These are phyloP conservation scores for Poeciliopsis presidionis DNA, from an alignment of 2,797 vertebrate species.

Conservation along the genomic window DNA sequence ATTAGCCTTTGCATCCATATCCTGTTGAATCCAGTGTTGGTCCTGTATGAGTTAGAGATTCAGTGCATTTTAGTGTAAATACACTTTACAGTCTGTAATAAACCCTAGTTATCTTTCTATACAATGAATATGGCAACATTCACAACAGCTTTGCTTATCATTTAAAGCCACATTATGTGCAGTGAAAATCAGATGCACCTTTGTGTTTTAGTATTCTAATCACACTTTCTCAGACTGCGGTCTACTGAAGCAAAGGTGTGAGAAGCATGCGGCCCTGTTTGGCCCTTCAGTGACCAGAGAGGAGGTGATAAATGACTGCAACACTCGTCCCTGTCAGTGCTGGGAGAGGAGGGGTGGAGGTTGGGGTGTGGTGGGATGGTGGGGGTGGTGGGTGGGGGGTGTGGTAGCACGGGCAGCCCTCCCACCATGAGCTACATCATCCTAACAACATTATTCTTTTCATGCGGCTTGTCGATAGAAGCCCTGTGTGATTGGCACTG, in stretches of 20 bases:
- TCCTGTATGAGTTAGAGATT: background rate
- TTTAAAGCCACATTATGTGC: background rate
- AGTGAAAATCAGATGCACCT: constrained; percentile 21
- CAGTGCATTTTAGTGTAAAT: background rate
- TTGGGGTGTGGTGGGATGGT: background rate
- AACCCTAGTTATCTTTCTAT: background rate
- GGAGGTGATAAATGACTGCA: constrained; percentile 89
- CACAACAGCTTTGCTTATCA: background rate
- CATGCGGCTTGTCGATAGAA: constrained; percentile 84
- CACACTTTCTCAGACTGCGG: constrained; percentile 53
- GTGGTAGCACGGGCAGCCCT: constrained; percentile 58
- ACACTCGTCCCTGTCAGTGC: constrained; percentile 84
- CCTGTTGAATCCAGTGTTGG: background rate
- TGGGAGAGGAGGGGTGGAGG: constrained; percentile 24
- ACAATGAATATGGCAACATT: background rate
- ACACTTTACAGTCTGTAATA: background rate
- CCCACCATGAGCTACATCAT: constrained; percentile 83
- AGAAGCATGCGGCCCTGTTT: constrained; percentile 61
- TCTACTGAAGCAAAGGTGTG: constrained; percentile 71
- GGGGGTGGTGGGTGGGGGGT: background rate
- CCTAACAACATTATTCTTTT: constrained; percentile 87
- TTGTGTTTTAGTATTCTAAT: constrained; percentile 35
- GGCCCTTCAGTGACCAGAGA: constrained; percentile 80
- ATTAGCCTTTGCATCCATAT: background rate
- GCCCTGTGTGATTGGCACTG: constrained; percentile 84